Evolutionary conservation across 2,797 vertebrate species (phyloP).

Genomic region (Phaenicophaeus curvirostris): DNA sequence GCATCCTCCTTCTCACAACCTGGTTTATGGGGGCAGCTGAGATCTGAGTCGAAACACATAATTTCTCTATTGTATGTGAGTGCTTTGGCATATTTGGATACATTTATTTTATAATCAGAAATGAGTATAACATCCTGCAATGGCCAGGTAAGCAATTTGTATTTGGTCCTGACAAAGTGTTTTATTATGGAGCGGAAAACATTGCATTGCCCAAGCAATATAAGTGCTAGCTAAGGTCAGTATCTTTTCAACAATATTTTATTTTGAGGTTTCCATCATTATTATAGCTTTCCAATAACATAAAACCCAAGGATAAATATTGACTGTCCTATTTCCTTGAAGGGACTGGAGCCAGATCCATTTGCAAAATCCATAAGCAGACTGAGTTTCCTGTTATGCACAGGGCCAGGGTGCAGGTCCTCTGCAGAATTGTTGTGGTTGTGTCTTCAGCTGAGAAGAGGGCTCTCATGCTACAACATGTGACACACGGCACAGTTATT

Average conservation of each 20-base stretch:
- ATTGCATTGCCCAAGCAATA: not conserved
- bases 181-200: not conserved
- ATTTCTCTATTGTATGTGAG: not conserved
- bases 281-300: not conserved
- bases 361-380: not conserved
- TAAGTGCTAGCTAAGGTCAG: not conserved
- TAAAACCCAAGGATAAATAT: not conserved
- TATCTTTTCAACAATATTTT: not conserved
- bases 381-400: not conserved
- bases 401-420: not conserved
- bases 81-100: not conserved
- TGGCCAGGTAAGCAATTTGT: not conserved
- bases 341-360: not conserved
- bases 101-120: not conserved
- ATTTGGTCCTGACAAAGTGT: not conserved
- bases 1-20: not conserved
- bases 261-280: not conserved
- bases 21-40: not conserved
- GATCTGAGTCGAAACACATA: fast-evolving
- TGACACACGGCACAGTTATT: not conserved
- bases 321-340: not conserved
- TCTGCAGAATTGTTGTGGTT: not conserved
- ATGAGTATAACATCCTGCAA: not conserved
- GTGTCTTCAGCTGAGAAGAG: not conserved
- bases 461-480: fast-evolving